These are phyloP conservation scores for Ochotona princeps DNA, from an alignment of 2,113 vertebrate species.

Conservation along the genomic window DNA sequence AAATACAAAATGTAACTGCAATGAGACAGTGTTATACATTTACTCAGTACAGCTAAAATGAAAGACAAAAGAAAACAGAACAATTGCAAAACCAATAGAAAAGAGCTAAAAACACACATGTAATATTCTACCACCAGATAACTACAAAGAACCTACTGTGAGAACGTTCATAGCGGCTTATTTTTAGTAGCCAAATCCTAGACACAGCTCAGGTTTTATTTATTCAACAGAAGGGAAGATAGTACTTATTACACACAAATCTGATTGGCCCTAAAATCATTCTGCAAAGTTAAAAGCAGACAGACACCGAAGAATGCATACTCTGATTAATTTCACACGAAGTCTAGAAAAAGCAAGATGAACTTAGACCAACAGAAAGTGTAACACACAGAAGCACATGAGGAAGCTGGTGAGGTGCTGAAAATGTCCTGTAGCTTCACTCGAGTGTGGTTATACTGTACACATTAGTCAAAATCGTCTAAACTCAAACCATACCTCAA, in stretches of 20 bases:
- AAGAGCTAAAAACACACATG: neutral
- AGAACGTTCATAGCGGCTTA: neutral
- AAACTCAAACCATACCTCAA: neutral
- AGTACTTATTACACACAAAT: neutral
- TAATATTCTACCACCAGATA: neutral
- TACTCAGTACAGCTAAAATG: neutral
- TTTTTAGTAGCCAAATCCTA: neutral
- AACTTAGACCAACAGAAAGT: neutral
- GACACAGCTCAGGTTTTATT: conserved; percentile 27
- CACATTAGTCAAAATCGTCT: neutral
- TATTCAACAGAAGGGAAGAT: conserved; percentile 3
- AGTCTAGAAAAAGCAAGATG: neutral
- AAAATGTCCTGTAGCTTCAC: neutral
- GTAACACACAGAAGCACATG: neutral
- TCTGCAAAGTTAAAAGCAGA: neutral
- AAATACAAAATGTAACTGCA: conserved; percentile 1
- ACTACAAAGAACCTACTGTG: neutral
- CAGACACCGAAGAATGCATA: neutral
- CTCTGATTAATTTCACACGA: neutral
- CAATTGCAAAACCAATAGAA: neutral
- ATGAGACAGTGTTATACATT: neutral
- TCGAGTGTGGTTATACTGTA: neutral
- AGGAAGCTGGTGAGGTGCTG: neutral
- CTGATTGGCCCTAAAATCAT: neutral
- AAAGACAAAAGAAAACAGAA: neutral